Evolutionary conservation across 2,113 vertebrate species (phyloP).

Genomic region (Camelus bactrianus): DNA sequence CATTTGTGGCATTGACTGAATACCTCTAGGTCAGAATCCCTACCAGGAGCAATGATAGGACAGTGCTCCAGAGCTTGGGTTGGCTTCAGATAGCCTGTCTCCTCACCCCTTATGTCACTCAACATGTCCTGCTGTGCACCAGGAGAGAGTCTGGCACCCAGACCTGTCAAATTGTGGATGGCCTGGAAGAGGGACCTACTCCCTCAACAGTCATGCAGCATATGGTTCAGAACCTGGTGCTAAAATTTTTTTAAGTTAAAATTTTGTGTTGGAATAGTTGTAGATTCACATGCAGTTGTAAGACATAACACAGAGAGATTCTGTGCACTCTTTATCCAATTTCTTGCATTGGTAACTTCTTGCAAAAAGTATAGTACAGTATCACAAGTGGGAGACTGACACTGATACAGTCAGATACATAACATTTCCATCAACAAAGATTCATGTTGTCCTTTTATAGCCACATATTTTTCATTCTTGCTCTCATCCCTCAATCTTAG

Average conservation of each 20-base stretch:
- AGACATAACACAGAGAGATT: neutral
- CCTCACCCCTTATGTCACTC: neutral
- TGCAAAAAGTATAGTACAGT: neutral
- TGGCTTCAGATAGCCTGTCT: neutral
- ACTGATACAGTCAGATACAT: neutral
- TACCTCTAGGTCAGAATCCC: neutral
- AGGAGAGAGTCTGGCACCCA: neutral
- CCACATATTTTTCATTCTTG: neutral
- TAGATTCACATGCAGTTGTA: neutral
- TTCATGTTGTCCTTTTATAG: neutral
- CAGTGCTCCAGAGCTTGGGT: neutral
- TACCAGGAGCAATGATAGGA: neutral
- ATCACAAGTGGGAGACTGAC: neutral
- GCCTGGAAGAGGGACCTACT: neutral
- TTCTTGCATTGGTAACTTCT: neutral
- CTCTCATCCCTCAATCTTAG: neutral
- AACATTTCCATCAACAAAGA: neutral
- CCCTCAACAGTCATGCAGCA: neutral
- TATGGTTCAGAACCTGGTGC: neutral
- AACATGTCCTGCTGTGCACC: neutral
- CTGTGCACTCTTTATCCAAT: neutral
- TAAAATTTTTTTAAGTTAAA: neutral
- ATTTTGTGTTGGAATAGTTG: neutral
- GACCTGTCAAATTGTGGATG: neutral
- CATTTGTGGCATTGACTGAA: neutral